Base-by-base conservation (phyloP, 2,797 vertebrate species). In the Eurystomus glaucurus region DNA sequence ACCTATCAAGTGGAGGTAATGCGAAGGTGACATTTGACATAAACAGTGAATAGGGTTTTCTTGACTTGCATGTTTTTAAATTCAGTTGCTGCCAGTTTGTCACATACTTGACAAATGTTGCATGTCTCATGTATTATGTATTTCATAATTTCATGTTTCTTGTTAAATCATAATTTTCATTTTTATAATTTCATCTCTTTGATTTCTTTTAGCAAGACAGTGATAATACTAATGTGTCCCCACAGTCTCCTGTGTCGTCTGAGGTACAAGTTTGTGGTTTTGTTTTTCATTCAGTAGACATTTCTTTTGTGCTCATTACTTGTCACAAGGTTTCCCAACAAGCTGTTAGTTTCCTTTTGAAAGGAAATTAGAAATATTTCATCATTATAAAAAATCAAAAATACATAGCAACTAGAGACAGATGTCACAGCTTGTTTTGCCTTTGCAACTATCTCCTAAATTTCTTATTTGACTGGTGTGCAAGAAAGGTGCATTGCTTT, bases 211-310 rank as follows among this genome's bases (percentile, higher is more conserved):
- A 98, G 98, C 98, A 98, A 98, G 98, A 98, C 97, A 98, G 97
- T 98, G 98, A 98, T 98, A 97, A 98, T 98, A 97, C 98, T 98
- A 98, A 98, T 98, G 98, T 98, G 98, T 98, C 98, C 74, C 98
- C 98, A 98, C 98, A 98, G 97, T 98, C 98, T 98, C 98, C 98
- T 82, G 97, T 98, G 65, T 98, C 98, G 33, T 98, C 98, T 79
- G 98, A 98, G 98, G 98, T 98, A 98, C 98, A 98, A 97, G 88
- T 98, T 97, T 92, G 76, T 97, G 79, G 82, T 54, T 90, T 94
- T 87, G 81, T 88, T 92, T 92, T 80, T 94, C 80, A 85, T 66
- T 94, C 70, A 83, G 11, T 66, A 70, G 21, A 62, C 88, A 61
- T 90, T 76, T 93, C 22, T 88, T 57, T 61, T 83, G 66, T 95